A percentile compares a stretch with the other conserved stretches of the same genome.
Evolutionary conservation across 2,888 invertebrate species (phyloP).

Genomic region (Cylloceria caligata): DNA sequence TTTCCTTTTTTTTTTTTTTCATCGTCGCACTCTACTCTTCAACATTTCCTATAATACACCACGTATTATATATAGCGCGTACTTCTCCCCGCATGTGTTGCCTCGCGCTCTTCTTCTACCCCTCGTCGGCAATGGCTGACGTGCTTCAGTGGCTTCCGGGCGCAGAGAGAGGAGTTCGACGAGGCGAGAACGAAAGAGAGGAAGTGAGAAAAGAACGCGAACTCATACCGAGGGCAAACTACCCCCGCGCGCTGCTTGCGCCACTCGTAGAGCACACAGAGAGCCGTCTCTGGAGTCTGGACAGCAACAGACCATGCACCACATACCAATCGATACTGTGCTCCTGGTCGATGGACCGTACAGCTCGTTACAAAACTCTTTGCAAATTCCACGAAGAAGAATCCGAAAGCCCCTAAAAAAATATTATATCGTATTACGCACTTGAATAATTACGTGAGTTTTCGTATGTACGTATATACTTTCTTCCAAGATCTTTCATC

Average conservation of each 20-base stretch:
- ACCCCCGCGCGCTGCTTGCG: conserved; percentile 63
- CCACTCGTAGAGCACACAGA: conserved; percentile 61
- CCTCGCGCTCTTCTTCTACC: conserved; percentile 46
- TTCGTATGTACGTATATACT: too few relatives aligned
- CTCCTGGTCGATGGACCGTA: conserved; percentile 76
- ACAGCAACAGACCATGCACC: conserved; percentile 70
- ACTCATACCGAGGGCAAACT: conserved; percentile 56
- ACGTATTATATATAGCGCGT: background rate
- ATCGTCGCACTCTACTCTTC: conserved; percentile 48
- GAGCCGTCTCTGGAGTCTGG: conserved; percentile 67
- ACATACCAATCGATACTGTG: conserved; percentile 78
- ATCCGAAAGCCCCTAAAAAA: background rate
- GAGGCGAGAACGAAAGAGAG: conserved; percentile 58
- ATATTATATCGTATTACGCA: too few relatives aligned
- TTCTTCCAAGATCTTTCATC: background rate
- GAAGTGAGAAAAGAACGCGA: conserved; percentile 65
- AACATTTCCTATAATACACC: conserved; percentile 33
- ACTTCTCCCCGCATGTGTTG: conserved; percentile 55
- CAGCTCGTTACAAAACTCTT: conserved; percentile 75
- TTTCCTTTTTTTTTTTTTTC: conserved; percentile 25
- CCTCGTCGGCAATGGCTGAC: conserved; percentile 65
- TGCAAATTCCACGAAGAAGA: background rate
- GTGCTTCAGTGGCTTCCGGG: conserved; percentile 68
- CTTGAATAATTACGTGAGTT: background rate
- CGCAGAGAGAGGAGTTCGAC: conserved; percentile 46